Base-by-base conservation (phyloP, 2,113 vertebrate genomes). In the Dermatemys mawii region DNA sequence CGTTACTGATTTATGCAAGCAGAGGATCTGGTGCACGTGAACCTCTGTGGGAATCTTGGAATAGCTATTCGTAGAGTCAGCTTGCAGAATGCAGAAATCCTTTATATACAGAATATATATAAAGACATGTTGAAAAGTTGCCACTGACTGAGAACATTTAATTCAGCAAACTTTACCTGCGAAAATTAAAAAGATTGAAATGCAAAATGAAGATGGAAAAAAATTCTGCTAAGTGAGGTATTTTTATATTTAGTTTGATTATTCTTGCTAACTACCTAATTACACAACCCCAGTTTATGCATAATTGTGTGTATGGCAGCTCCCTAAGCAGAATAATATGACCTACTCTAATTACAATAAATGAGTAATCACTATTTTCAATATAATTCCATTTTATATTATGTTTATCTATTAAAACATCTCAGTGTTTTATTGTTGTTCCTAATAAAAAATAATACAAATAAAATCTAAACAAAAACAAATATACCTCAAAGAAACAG, bases 311-410 rank as follows among this genome's bases (percentile, higher is more conserved):
- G 44, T 67, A 51, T 0, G 83, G 60, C 12, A 29, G 51, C 92
- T 78, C 49, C 35, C 86, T 76, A 57, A 88, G 50, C 27, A 88
- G 60, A 54, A 81, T 29, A 70, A 32, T 0, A 0, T 8, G 14
- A 80, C 87, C 87, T 93, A 78, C 29, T 83, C 44, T 80, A 70
- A 38, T 46, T 86, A 17, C 0, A 80, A 83, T 5, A 92, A 88
- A 54, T 73, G 32, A 95, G 19, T 83, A 96, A 88, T 54, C 93
- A 94, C 35, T 6, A 38, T 13, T 55, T 60, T 90, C 76, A 53
- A 12, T 89, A 89, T 94, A 83, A 87, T 5, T 83, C 35, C 38
- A 32, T 17, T 86, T 95, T 67, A 35, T 44, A 83, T 70, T n/a
- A 60, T 27, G 24, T 54, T 16, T 81, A 44, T 76, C 5, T 13